Percentiles rank a stretch among this genome's conserved stretches.
Conservation (phyloP, 2,797 vertebrate genomes). For the Martes flavigula region DNA sequence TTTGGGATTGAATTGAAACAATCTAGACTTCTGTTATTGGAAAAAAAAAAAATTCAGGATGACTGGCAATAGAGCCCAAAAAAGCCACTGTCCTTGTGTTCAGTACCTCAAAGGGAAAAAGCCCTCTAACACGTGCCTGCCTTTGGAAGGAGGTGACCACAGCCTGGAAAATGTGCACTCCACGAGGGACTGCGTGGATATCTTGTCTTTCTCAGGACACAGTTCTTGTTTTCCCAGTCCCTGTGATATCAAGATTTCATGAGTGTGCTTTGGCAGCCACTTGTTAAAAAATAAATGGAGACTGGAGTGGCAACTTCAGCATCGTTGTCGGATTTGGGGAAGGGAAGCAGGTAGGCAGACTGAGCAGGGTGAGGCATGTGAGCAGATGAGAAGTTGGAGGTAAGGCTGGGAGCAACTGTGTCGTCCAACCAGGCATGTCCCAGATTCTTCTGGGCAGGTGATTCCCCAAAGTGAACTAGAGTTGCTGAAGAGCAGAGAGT, state of each 20-base stretch:
- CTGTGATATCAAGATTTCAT: not conserved
- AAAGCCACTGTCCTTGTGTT: constrained; percentile 13
- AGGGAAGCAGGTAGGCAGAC: not conserved
- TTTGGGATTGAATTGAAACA: constrained; percentile 61
- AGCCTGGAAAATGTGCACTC: not conserved
- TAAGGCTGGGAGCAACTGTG: too few relatives aligned
- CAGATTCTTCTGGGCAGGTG: not conserved
- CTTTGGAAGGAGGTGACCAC: not conserved
- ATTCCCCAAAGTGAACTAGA: not conserved
- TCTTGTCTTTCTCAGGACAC: not conserved
- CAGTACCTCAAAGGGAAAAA: constrained; percentile 22
- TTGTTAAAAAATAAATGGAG: not conserved
- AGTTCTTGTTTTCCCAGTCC: not conserved
- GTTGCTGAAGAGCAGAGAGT: not conserved
- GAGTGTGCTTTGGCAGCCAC: not conserved
- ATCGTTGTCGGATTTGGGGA: not conserved
- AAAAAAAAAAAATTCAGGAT: constrained; percentile 45
- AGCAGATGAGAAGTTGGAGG: not conserved
- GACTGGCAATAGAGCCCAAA: constrained; percentile 43
- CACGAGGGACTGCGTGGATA: fast-evolving
- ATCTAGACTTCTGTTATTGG: not conserved
- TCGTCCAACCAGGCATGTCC: not conserved
- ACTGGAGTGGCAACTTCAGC: too few relatives aligned
- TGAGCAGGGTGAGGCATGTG: not conserved
- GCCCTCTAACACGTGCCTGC: not conserved